Evolutionary conservation across 64 coral and sea anemone genomes (phyloP).

Genomic region (Orbicella faveolata): DNA sequence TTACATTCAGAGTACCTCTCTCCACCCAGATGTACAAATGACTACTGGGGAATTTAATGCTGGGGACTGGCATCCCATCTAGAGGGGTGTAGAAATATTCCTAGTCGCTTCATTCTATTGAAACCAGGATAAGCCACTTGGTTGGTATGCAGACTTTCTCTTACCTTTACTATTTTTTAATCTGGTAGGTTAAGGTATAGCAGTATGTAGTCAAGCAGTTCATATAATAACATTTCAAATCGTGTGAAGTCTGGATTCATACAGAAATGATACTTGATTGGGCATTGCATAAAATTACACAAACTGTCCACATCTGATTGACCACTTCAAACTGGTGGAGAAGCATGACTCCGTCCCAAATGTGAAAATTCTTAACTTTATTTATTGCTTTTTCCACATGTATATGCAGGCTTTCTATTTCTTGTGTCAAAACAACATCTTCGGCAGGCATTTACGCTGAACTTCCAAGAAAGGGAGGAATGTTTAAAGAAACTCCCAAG

Average conservation of each 20-base stretch:
- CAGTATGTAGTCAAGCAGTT: too few relatives aligned
- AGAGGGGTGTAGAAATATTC: too few relatives aligned
- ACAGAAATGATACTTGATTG: slow-evolving; percentile 26
- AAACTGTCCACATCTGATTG: slow-evolving; percentile 25
- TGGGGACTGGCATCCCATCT: too few relatives aligned
- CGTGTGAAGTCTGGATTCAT: not conserved
- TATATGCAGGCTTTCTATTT: slow-evolving; percentile 9
- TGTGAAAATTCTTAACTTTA: slow-evolving; percentile 42
- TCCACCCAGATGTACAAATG: too few relatives aligned
- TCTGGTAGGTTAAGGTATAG: too few relatives aligned
- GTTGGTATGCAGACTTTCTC: too few relatives aligned
- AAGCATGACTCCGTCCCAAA: slow-evolving; percentile 29
- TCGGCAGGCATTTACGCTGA: slow-evolving; percentile 25
- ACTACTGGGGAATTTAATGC: too few relatives aligned
- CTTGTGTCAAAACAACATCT: slow-evolving; percentile 25
- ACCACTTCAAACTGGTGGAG: slow-evolving; percentile 11
- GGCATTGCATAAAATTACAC: slow-evolving; percentile 28
- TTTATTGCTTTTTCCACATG: slow-evolving; percentile 20
- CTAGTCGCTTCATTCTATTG: too few relatives aligned
- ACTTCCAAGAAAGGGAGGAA: slow-evolving; percentile 12
- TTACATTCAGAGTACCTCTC: too few relatives aligned
- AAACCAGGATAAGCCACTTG: too few relatives aligned
- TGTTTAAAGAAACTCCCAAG: slow-evolving; percentile 7
- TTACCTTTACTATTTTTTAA: too few relatives aligned
- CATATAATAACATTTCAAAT: not conserved